Percentiles rank a stretch among this genome's conserved stretches.
These are phyloP conservation scores for Onychostoma macrolepis DNA, from an alignment of 2,113 vertebrate species.

Conservation along the genomic window DNA sequence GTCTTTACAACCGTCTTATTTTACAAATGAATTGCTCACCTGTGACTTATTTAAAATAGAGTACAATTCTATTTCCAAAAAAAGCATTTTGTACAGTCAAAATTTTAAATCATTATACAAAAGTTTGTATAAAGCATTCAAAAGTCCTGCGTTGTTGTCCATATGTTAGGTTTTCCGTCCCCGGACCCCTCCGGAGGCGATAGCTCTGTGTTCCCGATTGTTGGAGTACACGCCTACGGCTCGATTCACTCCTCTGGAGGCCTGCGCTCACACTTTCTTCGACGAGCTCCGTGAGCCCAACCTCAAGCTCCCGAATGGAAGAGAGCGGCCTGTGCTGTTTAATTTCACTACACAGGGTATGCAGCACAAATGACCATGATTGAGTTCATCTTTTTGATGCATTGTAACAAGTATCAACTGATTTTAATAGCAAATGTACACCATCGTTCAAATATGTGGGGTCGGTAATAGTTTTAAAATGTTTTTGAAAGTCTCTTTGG, in stretches of 20 bases:
- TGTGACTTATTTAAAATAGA: not conserved
- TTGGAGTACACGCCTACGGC: conserved; percentile 97
- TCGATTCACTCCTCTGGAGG: conserved; percentile 94
- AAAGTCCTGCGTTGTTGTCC: not conserved
- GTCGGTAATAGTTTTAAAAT: no score
- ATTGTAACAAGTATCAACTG: not conserved
- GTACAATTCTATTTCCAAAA: not conserved
- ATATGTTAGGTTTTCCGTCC: conserved; percentile 91
- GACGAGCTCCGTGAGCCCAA: conserved; percentile 98
- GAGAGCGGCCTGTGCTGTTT: conserved; percentile 97
- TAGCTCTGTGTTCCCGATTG: conserved; percentile 95
- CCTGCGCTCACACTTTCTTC: conserved; percentile 98
- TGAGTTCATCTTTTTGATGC: not conserved
- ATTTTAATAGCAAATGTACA: no score
- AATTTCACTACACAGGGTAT: conserved; percentile 99
- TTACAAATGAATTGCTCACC: not conserved
- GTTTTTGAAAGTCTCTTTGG: no score
- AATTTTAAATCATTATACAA: not conserved
- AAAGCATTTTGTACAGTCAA: not conserved
- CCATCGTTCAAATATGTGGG: no score
- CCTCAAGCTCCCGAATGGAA: conserved; percentile 94
- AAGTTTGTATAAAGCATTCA: not conserved
- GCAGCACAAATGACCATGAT: not conserved
- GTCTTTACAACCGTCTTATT: not conserved
- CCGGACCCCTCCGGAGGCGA: conserved; percentile 95